Evolutionary conservation across 2,888 invertebrate genomes (phyloP).

Genomic region (Pomacea canaliculata): DNA sequence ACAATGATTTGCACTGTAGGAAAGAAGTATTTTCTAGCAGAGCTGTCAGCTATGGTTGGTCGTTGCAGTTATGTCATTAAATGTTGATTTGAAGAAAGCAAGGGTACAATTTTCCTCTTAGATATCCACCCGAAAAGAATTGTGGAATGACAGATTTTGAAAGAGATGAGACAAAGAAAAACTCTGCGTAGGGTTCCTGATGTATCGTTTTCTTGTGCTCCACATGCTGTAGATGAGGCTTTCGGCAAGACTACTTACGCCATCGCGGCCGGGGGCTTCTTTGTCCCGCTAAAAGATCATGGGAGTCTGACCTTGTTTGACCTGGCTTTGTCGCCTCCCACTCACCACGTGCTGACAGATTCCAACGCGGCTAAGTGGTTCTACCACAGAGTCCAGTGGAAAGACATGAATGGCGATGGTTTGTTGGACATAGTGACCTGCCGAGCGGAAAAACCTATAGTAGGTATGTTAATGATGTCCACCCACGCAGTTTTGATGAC

Average conservation of each 20-base stretch:
- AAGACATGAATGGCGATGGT: slow-evolving; percentile 47
- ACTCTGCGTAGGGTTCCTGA: too few relatives aligned
- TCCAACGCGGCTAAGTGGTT: slow-evolving; percentile 35
- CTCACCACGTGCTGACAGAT: slow-evolving; percentile 15
- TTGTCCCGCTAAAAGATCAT: slow-evolving; percentile 40
- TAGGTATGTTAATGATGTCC: slow-evolving; percentile 19
- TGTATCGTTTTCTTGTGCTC: too few relatives aligned
- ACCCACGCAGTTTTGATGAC: too few relatives aligned
- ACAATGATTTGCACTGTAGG: too few relatives aligned
- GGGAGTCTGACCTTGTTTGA: slow-evolving; percentile 38
- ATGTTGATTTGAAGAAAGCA: too few relatives aligned
- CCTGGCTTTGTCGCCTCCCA: slow-evolving; percentile 28
- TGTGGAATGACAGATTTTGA: too few relatives aligned
- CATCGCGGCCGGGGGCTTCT: slow-evolving; percentile 41
- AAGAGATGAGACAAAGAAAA: too few relatives aligned
- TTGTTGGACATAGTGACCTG: slow-evolving; percentile 39
- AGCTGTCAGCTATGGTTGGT: too few relatives aligned
- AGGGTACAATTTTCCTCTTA: too few relatives aligned
- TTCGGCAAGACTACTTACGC: slow-evolving; percentile 32
- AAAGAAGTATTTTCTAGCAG: too few relatives aligned
- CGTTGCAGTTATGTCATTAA: too few relatives aligned
- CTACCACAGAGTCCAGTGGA: slow-evolving; percentile 44
- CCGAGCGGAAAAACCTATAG: slow-evolving; percentile 29
- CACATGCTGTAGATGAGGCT: slow-evolving; percentile 31
- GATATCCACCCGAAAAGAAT: too few relatives aligned